Percentiles rank a stretch among this genome's conserved stretches.
Evolutionary conservation across 2,888 invertebrate genomes (phyloP).

Genomic region (Fissipunctia ypsillon): DNA sequence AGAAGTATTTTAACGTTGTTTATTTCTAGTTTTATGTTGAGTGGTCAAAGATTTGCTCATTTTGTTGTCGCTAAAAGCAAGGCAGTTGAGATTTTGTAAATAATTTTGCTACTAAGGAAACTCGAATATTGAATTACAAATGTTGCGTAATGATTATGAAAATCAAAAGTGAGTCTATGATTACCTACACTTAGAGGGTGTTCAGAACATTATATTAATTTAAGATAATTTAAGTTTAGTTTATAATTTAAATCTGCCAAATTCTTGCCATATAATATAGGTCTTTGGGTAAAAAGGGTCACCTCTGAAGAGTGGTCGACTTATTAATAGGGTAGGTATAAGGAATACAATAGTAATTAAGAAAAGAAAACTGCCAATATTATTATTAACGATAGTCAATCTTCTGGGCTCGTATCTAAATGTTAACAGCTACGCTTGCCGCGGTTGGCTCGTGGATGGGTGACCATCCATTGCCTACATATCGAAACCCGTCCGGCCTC

Average conservation of each 20-base stretch:
- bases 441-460: background rate
- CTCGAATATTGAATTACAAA: background rate
- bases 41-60: constrained; percentile 17
- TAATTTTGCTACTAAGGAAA: background rate
- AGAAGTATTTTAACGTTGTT: background rate
- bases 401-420: background rate
- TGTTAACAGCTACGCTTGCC: background rate
- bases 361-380: constrained; percentile 21
- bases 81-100: constrained; percentile 24
- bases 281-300: background rate
- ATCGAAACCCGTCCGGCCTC: too few relatives aligned
- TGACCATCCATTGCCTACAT: too few relatives aligned
- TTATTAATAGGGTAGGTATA: background rate
- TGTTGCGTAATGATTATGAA: background rate
- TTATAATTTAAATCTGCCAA: constrained; percentile 24
- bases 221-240: background rate
- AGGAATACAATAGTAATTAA: background rate
- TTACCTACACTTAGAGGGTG: background rate
- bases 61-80: constrained; percentile 12
- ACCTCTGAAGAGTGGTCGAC: too few relatives aligned
- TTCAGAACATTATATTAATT: background rate
- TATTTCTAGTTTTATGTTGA: background rate
- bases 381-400: background rate
- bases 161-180: constrained; percentile 11
- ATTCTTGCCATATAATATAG: constrained; percentile 35